Evolutionary conservation across 92 coral and sea anemone species (phyloP), one percentile per base, ranked within the genome.

Genomic region (Phenganax subtilis): DNA sequence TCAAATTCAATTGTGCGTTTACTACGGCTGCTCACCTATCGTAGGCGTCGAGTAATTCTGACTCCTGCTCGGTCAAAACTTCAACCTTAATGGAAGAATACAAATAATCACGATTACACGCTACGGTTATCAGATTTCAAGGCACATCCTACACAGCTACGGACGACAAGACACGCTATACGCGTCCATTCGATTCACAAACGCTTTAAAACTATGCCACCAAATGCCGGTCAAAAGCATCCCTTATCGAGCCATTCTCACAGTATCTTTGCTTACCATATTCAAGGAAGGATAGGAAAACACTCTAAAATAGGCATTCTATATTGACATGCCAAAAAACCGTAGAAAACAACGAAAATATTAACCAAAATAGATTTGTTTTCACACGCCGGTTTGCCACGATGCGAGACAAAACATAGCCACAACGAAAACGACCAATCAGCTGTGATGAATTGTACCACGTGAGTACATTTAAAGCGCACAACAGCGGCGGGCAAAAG

Each of bases 51-150:
- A 96, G 89, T 79, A 96, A 80, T 87, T 92, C 99, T 85, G 89
- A 92, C 80, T 96, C 99, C 88, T 97, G 99, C 84, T 96, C 99
- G 91, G 93, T 96, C 91, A 96, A 79, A 89, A 96, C 91, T 86
- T 96, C 97, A 87, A 88, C 99, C 86, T 96, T 96, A 86, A 79
- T 79, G 53, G 27, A 65, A 66, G 53, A 12, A 68, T 44, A 75
- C 65, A 63, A 79, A 54, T 16, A 28, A 51, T 79, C 55, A 63
- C 51, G 14, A 37, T 64, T 9, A 27, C 58, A 3, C 52, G 44
- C 65, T 79, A 79, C 74, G 65, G 83, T 79, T 79, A 79, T 79
- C 83, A 64, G 72, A 79, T 64, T 79, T 79, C 82, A 64, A 15
- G 63, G 74, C 44, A 62, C 44, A 79, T 30, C 71, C 15, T 51